Evolutionary conservation across 2,888 invertebrate genomes (phyloP), one percentile per base, ranked within the genome.

Genomic region (Bursaphelenchus okinawaensis): DNA sequence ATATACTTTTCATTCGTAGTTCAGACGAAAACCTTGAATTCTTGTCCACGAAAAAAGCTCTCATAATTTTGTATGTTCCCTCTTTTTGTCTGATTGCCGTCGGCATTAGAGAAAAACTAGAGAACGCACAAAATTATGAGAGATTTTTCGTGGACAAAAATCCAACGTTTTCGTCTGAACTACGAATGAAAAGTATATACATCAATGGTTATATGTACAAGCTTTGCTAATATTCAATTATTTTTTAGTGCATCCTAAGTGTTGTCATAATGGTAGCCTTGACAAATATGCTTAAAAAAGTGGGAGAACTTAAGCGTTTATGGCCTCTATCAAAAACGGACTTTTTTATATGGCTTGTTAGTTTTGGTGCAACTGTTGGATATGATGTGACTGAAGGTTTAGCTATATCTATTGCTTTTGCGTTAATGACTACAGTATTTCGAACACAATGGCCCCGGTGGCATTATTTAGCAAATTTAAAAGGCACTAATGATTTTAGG

Each of bases 201-300:
- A n/a, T n/a, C n/a, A n/a, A n/a, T n/a, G n/a, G 16, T 40, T 16
- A 12, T 40, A 40, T 12, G 50, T 16, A 40, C n/a, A 12, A n/a
- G n/a, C n/a, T n/a, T n/a, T n/a, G n/a, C n/a, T n/a, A n/a, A n/a
- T n/a, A n/a, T n/a, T 12, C 55, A 54, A 56, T 50, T 22, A 19
- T 31, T 59, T 76, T 75, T 56, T 82, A 90, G 90, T 88, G 89
- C 75, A 89, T 91, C 69, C 85, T 92, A 60, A 89, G 91, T 1
- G 87, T 89, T 78, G 89, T 92, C 80, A 91, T 92, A 72, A 87
- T 91, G 66, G 89, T 90, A 2, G 90, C 91, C 0, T 83, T 91
- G 19, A 90, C 90, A 81, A 89, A 89, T 64, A 89, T 91, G 88
- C 86, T 90, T 58, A 40, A 57, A 22, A 82, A 83, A 57, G 73